Percentiles rank a stretch among this genome's conserved stretches.
These are phyloP conservation scores for Julus scandinavius DNA, from an alignment of 2,888 invertebrate species.

Conservation along the genomic window DNA sequence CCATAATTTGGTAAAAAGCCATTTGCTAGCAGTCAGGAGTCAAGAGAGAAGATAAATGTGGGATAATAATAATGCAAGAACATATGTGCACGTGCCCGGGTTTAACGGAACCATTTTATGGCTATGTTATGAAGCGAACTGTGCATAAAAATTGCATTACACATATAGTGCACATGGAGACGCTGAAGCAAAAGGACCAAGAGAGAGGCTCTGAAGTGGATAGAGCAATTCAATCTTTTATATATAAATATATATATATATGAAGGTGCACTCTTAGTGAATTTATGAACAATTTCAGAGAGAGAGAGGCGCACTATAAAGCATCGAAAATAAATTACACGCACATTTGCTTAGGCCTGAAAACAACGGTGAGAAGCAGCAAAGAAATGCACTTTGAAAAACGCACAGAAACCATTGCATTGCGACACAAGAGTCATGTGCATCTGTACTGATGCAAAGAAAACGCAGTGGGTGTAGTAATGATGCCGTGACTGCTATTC, in stretches of 20 bases:
- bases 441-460: neutral
- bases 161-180: neutral
- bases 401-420: neutral
- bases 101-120: conserved; percentile 10
- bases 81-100: conserved; percentile 2
- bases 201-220: neutral
- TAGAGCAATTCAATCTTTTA: neutral
- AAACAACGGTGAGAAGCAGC: neutral
- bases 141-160: neutral
- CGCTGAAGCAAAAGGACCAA: neutral
- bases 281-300: neutral
- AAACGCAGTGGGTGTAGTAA: neutral
- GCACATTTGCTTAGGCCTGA: neutral
- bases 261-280: neutral
- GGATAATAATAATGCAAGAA: conserved; percentile 10
- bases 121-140: neutral
- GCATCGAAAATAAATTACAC: neutral
- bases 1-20: conserved; percentile 2
- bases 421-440: neutral
- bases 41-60: conserved; percentile 18
- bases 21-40: neutral
- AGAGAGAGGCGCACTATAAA: neutral
- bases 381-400: neutral
- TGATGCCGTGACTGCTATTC: neutral
- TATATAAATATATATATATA: too few relatives aligned